Base-by-base conservation (phyloP, 2,888 invertebrate species). In the Electrophaes corylata region DNA sequence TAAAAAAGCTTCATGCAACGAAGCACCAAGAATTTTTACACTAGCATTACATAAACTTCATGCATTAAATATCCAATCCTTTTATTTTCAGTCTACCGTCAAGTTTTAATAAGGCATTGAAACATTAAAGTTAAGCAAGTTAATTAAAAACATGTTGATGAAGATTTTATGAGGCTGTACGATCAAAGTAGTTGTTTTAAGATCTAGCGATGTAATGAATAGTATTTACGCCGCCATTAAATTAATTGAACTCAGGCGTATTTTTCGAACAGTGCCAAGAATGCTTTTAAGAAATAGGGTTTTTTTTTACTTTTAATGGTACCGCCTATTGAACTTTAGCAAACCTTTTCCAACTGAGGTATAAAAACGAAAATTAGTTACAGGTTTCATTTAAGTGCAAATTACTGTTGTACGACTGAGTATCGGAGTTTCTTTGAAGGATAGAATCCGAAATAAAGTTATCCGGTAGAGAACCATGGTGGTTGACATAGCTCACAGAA, bases 91-190 rank as follows among this genome's bases (percentile, higher is more conserved):
- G 18, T 47, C 37, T 16, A 47, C 0, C 23, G 23, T n/a, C 19
- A 23, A 47, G 35, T 29, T 29, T 16, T 39, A 14, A 26, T 23
- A 39, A 18, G 23, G 18, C 29, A 48, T 12, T 14, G 4, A 33
- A 47, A 35, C 46, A 35, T 35, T 20, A 47, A 39, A 33, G 35
- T 35, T 19, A 4, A n/a, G 48, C 41, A 49, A 49, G 40, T 49
- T 41, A 49, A 49, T 49, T 49, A 72, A 69, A n/a, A 61, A 59
- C 69, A 52, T 57, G 70, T 48, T 49, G 10, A 18, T 31, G 29
- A 14, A 18, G 23, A 14, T 55, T 48, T 55, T 48, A 55, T 14
- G 54, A 14, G 47, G 10, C 40, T 40, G 4, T 10, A 3, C 40
- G 47, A 40, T 41, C 33, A 11, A 26, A 20, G 26, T 20, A 35